Evolutionary conservation across 2,797 vertebrate genomes (phyloP), one percentile per base, ranked within the genome.

Genomic region (Coilia nasus): DNA sequence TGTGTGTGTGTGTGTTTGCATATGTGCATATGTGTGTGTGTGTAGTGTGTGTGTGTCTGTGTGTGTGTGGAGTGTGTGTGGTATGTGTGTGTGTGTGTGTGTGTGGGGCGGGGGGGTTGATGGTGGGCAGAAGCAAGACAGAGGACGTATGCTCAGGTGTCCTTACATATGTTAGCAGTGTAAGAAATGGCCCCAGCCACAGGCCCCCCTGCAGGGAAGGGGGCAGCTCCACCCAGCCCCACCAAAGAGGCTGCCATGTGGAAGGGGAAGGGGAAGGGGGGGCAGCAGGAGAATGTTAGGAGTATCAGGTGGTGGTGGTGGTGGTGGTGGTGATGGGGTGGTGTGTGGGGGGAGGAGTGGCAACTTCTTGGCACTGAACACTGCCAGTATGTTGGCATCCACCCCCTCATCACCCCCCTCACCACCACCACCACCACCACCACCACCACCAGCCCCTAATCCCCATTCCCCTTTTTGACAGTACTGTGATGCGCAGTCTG

Each of bases 161-260:
- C 91, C 92, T 90, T 96, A 96, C 96, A 97, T 96, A 96, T 97
- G 96, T 96, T 95, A 94, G 92, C 87, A 64, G 87, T 94, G 95
- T 96, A 93, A 94, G 93, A 95, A 94, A 94, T 95, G 94, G 90
- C 87, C 87, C 87, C 10, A 91, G 89, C 92, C 86, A 85, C 25
- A 88, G 91, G 87, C 82, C 94, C 96, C 94, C 95, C 67, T 88
- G 85, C 87, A 88, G 88, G 35, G 95, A 95, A 95, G 94, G 94
- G 35, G 87, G 89, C 90, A 93, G 89, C 89, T 91, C 94, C 94
- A 91, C 90, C 90, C 89, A 95, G 94, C 81, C 86, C 78, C 17
- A 35, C 85, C 87, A 84, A 83, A 89, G 84, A 89, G 85, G 67
- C 87, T 83, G 71, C 67, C 31, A 31, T 41, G 67, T 67, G 62